Evolutionary conservation across 2,888 invertebrate genomes (phyloP), one percentile per base, ranked within the genome.

Genomic region (Serrognathus titanus): DNA sequence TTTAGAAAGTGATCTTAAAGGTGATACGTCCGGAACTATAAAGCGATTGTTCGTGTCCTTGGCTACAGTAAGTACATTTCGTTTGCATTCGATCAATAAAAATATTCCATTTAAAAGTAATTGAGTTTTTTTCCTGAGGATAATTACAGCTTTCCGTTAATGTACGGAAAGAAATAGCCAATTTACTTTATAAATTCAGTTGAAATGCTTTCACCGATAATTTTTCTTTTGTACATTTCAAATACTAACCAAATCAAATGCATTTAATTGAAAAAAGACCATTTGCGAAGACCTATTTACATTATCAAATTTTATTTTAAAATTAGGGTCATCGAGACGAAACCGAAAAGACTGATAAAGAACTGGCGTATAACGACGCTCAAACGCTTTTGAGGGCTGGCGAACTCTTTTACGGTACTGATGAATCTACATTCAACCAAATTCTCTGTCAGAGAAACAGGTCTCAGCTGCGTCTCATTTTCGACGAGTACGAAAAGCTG

Each of bases 1-100:
- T 38, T 80, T 96, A 65, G 95, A 96, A 71, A 85, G 88, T 50
- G 94, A 94, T 72, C 79, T 96, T 39, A 85, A 85, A 63, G 86
- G 88, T 48, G 97, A 97, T 75, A 94, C 95, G 2, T 94, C 94
- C 39, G 97, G 97, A 12, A 89, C 89, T 73, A 94, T 97, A 78
- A 90, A 92, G 76, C 84, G 94, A 56, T 81, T 97, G 37, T 84
- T 97, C 75, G 88, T 94, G 16, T 92, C 95, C 35, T 75, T 94
- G 38, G 88, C 88, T 66, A 87, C 88, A 73, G 76, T 76, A 67
- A 72, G 74, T 70, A 16, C 13, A 20, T 49, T 49, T 10, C n/a
- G 24, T 31, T 31, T 31, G 24, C 24, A 4, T 31, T 31, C 24
- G 24, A 31, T 31, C 24, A 31, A 31, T 31, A 31, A 31, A 31